Evolutionary conservation across 2,113 vertebrate species (phyloP), one percentile per base, ranked within the genome.

Genomic region (Notechis scutatus): DNA sequence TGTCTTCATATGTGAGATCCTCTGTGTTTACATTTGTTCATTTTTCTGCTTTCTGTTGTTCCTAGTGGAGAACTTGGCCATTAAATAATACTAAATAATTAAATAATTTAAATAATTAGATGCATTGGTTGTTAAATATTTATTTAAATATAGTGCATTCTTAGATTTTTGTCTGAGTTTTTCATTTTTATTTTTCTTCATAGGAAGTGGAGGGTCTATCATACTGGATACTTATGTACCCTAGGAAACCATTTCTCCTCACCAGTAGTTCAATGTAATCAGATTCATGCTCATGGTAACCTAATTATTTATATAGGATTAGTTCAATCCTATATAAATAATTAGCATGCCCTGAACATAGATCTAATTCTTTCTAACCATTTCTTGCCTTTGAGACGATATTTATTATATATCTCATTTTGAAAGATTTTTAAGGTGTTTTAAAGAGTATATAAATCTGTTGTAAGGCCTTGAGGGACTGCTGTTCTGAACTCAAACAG

Each of bases 371-470:
- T 90, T 89, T 94, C 87, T 90, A 94, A 95, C 42, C 12, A 10
- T 90, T 88, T 47, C 10, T 55, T 92, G 5, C 92, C 64, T 93
- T 56, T 15, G 87, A 93, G 93, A 86, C 5, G 1, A 87, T 92
- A 90, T 2, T 3, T 61, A 92, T 56, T 50, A 50, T 50, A 9
- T 8, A 56, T 56, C 5, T 95, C 0, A 50, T 93, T 95, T 93
- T 47, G 81, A 89, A 74, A 74, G 61, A 92, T 91, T 94, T 95
- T 90, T 94, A 93, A 95, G 93, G 90, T 91, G 90, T 95, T 90
- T 92, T 95, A 94, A 81, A 92, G 64, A 74, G 55, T 88, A 52
- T 91, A 94, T 93, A 96, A 96, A 94, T 95, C 92, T 93, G 91
- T 59, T 54, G 3, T 24, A 89, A 93, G 81, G 92, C 95, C 94